A percentile compares a stretch with the other conserved stretches of the same genome.
Conservation (phyloP, 2,113 vertebrate species). For the Syrmaticus mikado region DNA sequence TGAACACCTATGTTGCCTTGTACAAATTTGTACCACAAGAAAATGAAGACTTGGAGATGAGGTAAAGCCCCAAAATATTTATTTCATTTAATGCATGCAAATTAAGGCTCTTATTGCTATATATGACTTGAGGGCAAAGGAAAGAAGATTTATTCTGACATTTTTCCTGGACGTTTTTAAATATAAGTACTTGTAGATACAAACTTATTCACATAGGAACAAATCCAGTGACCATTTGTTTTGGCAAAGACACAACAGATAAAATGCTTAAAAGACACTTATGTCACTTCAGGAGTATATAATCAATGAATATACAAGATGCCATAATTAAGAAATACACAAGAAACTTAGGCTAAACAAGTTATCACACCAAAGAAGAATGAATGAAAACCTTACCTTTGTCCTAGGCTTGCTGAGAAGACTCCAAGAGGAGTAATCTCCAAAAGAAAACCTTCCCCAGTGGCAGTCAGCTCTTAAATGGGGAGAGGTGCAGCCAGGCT, state of each 20-base stretch:
- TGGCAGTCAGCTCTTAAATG: too few relatives aligned
- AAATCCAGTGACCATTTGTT: not conserved
- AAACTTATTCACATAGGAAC: not conserved
- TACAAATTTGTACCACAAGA: slow-evolving; percentile 93
- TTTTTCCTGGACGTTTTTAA: not conserved
- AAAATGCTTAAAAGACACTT: not conserved
- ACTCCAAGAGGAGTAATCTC: too few relatives aligned
- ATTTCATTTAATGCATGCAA: not conserved
- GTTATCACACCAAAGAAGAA: too few relatives aligned
- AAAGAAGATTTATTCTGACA: not conserved
- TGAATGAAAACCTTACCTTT: too few relatives aligned
- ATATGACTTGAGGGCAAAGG: not conserved
- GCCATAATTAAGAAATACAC: too few relatives aligned
- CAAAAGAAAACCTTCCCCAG: too few relatives aligned
- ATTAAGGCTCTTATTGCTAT: not conserved
- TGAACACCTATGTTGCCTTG: slow-evolving; percentile 95
- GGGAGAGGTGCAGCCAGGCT: too few relatives aligned
- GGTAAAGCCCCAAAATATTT: slow-evolving; percentile 72
- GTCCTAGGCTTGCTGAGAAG: too few relatives aligned
- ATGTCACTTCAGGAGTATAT: not conserved
- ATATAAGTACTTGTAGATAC: not conserved
- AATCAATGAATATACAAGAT: too few relatives aligned
- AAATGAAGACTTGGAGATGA: slow-evolving; percentile 94
- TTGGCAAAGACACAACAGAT: not conserved
- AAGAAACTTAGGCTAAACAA: too few relatives aligned